phyloP scores from a whole-genome alignment of 2,113 vertebrate genomes.

The Megaceryle maxima region DNA sequence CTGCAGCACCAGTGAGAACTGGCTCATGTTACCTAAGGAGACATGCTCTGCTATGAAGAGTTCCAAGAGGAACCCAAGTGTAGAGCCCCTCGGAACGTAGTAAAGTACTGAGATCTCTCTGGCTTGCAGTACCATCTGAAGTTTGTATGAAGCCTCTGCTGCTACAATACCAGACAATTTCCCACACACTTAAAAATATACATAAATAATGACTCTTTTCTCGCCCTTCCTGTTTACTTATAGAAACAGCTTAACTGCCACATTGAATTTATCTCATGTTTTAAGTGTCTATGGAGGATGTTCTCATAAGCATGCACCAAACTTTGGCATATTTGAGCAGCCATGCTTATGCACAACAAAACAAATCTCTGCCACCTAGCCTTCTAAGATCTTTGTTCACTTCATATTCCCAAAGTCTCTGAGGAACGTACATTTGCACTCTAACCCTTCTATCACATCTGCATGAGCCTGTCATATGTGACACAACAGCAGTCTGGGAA shows the following conservation, averaged over 20 bases:
- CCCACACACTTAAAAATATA: neutral
- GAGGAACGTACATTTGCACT: neutral
- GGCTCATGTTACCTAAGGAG: rapidly evolving
- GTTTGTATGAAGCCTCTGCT: neutral
- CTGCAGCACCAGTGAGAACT: neutral
- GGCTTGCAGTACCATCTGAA: neutral
- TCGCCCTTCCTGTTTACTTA: neutral
- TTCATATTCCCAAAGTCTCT: neutral
- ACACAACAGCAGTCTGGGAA: neutral
- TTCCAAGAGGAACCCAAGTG: neutral
- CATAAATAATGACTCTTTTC: neutral
- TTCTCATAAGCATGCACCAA: neutral
- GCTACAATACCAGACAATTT: neutral
- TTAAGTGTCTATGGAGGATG: neutral
- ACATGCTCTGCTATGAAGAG: neutral
- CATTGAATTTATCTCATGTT: neutral
- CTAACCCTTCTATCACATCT: neutral
- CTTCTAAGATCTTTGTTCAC: neutral
- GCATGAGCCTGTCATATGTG: neutral
- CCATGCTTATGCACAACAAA: neutral
- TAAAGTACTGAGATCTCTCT: neutral
- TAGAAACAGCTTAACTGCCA: neutral
- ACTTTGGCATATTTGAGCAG: neutral
- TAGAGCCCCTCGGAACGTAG: neutral
- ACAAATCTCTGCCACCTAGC: neutral